Percentiles rank a stretch among this genome's conserved stretches.
Conservation (phyloP, 2,888 invertebrate species). For the Tolmerus cingulatus region DNA sequence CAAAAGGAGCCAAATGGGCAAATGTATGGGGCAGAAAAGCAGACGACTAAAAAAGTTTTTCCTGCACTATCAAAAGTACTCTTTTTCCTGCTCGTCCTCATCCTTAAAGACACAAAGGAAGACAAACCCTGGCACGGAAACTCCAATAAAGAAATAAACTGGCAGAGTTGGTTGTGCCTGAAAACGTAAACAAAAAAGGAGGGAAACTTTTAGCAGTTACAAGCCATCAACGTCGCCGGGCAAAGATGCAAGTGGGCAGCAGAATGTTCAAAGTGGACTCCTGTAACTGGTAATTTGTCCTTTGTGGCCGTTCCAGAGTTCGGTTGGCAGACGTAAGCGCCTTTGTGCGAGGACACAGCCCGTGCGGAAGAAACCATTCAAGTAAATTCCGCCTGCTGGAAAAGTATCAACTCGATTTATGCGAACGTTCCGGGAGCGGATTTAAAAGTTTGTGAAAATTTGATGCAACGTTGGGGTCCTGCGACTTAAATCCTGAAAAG, state of each 20-base stretch:
- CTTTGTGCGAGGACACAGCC: not conserved
- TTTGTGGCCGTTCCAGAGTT: not conserved
- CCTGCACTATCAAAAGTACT: constrained; percentile 4
- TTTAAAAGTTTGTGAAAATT: constrained; percentile 14
- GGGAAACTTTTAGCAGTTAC: constrained; percentile 23
- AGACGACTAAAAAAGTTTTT: constrained; percentile 13
- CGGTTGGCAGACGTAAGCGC: not conserved
- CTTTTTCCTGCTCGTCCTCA: not conserved
- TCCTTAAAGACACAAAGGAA: constrained; percentile 3
- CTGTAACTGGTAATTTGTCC: constrained; percentile 31
- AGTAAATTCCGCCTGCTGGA: not conserved
- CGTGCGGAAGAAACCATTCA: not conserved
- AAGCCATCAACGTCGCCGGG: constrained; percentile 17
- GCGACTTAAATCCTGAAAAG: not conserved
- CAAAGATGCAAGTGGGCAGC: constrained; percentile 16
- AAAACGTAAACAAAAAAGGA: constrained; percentile 10
- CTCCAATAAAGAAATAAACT: constrained; percentile 31
- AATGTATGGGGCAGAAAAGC: not conserved
- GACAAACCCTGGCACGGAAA: constrained; percentile 8
- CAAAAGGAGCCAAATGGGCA: not conserved
- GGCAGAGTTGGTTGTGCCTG: not conserved
- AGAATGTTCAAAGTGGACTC: constrained; percentile 20
- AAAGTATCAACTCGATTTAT: not conserved
- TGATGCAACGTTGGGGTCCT: not conserved
- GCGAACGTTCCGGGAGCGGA: not conserved